These are phyloP conservation scores for Pseudopipra pipra DNA, from an alignment of 2,113 vertebrate genomes.

Conservation along the genomic window DNA sequence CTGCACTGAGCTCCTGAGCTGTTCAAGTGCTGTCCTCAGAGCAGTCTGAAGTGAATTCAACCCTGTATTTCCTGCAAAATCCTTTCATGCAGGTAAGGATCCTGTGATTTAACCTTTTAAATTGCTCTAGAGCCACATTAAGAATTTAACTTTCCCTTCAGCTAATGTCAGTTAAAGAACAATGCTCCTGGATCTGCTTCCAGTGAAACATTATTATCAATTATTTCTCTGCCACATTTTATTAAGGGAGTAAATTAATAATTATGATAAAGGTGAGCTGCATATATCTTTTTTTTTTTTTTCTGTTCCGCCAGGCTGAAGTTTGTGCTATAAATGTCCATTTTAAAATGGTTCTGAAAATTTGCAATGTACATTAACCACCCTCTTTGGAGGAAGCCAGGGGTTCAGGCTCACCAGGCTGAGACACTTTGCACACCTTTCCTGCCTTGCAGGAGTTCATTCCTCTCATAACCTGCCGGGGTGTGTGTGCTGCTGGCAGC, in stretches of 20 bases:
- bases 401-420: background rate
- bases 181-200: background rate
- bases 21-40: conserved; percentile 7
- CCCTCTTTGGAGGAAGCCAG: background rate
- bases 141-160: conserved; percentile 43
- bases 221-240: conserved; percentile 60
- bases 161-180: conserved; percentile 40
- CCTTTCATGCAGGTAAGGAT: conserved; percentile 20
- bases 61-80: conserved; percentile 19
- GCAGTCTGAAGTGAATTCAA: conserved; percentile 6
- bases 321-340: conserved; percentile 14
- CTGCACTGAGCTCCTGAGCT: conserved; percentile 19
- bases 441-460: background rate
- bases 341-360: background rate
- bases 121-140: conserved; percentile 36
- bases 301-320: background rate
- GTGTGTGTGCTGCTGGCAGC: background rate
- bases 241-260: conserved; percentile 56
- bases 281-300: background rate
- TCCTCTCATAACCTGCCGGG: background rate
- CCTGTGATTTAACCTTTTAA: conserved; percentile 41
- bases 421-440: background rate
- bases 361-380: background rate
- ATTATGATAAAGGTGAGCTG: conserved; percentile 49
- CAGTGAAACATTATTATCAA: conserved; percentile 47